phyloP scores from a whole-genome alignment of 53 echinoderm and acorn worm species.

The Crossaster papposus region DNA sequence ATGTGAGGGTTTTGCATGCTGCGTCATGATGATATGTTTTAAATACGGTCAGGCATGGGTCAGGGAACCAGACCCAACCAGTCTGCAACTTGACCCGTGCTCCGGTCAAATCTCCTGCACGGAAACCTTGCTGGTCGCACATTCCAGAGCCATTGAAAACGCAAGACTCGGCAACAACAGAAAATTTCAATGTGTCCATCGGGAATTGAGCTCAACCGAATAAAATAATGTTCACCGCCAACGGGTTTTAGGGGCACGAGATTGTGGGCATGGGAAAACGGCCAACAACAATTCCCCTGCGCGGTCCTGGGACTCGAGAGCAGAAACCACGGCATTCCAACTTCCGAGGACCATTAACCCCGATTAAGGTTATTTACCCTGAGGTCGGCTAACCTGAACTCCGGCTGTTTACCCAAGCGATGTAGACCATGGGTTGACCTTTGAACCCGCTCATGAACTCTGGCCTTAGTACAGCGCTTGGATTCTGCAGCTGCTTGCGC shows the following conservation, averaged over 20 bases:
- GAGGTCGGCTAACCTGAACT: conserved; percentile 46
- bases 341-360: conserved; percentile 63
- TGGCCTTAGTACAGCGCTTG: conserved; percentile 1
- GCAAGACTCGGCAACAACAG: background rate
- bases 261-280: conserved; percentile 28
- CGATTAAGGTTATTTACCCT: conserved; percentile 58
- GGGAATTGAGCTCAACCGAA: conserved; percentile 15
- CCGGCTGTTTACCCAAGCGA: conserved; percentile 53
- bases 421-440: conserved; percentile 31
- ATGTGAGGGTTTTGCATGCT: no score
- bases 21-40: no score
- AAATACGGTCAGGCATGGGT: background rate
- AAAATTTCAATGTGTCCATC: conserved; percentile 19
- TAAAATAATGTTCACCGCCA: conserved; percentile 31
- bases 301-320: background rate
- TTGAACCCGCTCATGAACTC: conserved; percentile 14
- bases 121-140: conserved; percentile 2
- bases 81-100: conserved; percentile 33
- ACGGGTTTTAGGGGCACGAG: background rate
- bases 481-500: background rate
- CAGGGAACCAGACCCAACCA: background rate
- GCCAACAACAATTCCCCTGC: background rate
- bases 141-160: conserved; percentile 23
- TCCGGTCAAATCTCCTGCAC: conserved; percentile 23
- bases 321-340: background rate